Evolutionary conservation across 1,140 invertebrate species (phyloP).

Genomic region (Nephila pilipes): DNA sequence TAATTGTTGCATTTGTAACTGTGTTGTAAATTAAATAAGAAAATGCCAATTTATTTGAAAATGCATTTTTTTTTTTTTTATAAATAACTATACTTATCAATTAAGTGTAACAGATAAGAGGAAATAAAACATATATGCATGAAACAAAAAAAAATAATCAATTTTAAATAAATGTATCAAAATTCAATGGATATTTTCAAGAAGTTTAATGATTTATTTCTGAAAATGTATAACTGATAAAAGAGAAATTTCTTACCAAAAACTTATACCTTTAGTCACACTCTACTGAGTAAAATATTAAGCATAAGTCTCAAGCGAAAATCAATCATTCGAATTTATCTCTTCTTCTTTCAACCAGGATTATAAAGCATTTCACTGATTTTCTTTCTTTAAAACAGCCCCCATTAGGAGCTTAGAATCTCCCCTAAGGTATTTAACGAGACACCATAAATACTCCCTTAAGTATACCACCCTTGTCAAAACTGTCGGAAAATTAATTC

Average conservation of each 20-base stretch:
- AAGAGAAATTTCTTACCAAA: neutral
- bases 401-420: neutral
- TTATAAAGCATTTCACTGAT: neutral
- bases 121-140: no score
- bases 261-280: neutral
- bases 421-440: constrained; percentile 7
- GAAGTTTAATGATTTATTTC: no score
- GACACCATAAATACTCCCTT: neutral
- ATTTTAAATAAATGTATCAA: no score
- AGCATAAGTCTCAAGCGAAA: neutral
- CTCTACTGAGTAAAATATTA: neutral
- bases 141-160: no score
- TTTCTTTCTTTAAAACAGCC: neutral
- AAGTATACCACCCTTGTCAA: neutral
- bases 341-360: neutral
- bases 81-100: no score
- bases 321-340: neutral
- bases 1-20: no score
- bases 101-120: no score
- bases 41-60: no score
- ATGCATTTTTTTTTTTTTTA: no score
- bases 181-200: no score
- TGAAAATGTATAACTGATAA: neutral
- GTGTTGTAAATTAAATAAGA: no score
- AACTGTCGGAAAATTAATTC: constrained; percentile 5